These are phyloP conservation scores for Drosophila robusta DNA, from an alignment of 2,888 invertebrate genomes.

Conservation along the genomic window DNA sequence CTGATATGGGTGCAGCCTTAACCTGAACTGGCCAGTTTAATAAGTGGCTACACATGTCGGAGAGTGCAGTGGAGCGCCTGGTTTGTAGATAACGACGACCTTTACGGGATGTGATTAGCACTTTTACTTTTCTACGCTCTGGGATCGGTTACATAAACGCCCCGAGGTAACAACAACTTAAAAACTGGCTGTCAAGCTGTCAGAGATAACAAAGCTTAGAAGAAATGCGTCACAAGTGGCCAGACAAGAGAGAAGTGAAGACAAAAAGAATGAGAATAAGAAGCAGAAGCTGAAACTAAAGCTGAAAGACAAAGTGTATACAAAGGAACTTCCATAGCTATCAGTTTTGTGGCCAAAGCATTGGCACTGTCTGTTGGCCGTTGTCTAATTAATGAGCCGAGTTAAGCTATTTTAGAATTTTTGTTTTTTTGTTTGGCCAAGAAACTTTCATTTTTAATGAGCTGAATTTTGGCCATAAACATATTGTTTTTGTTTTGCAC, in stretches of 20 bases:
- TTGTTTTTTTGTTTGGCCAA: conserved; percentile 23
- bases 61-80: conserved; percentile 20
- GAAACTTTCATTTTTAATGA: conserved; percentile 77
- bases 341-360: background rate
- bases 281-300: background rate
- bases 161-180: background rate
- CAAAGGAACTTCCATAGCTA: conserved; percentile 45
- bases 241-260: conserved; percentile 5
- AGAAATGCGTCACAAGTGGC: conserved; percentile 46
- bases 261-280: conserved; percentile 8
- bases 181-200: conserved; percentile 28
- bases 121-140: conserved; percentile 36
- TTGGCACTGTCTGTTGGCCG: background rate
- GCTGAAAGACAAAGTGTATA: background rate
- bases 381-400: conserved; percentile 69
- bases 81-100: conserved; percentile 42
- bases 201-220: conserved; percentile 20
- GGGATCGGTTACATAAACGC: conserved; percentile 4
- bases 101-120: conserved; percentile 21
- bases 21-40: conserved; percentile 42
- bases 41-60: conserved; percentile 15
- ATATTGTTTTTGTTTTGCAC: conserved; percentile 49
- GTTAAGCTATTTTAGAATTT: conserved; percentile 22
- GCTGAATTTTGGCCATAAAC: conserved; percentile 56
- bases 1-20: conserved; percentile 69